Percentiles rank a stretch among this genome's conserved stretches.
These are phyloP conservation scores for Pterostichus madidus DNA, from an alignment of 2,888 invertebrate species.

Conservation along the genomic window DNA sequence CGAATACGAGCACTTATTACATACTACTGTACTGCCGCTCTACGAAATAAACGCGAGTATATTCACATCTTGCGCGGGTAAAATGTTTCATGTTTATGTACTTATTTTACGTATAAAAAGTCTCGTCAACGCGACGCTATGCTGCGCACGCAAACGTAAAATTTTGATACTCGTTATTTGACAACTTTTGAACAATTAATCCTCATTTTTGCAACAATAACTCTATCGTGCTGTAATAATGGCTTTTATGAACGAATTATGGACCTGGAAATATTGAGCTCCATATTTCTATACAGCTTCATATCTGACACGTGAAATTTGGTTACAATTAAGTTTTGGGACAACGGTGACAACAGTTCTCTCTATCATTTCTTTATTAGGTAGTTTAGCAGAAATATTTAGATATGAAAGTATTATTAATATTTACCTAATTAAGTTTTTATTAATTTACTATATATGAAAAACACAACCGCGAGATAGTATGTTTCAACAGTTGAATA, in stretches of 20 bases:
- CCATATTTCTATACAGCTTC: too few relatives aligned
- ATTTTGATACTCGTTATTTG: slow-evolving; percentile 42
- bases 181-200: slow-evolving; percentile 26
- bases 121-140: slow-evolving; percentile 49
- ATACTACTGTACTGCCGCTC: slow-evolving; percentile 60
- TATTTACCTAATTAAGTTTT: too few relatives aligned
- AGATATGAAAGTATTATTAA: too few relatives aligned
- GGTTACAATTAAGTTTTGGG: too few relatives aligned
- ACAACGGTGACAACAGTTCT: too few relatives aligned
- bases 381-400: too few relatives aligned
- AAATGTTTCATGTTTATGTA: slow-evolving; percentile 60
- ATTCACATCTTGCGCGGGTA: slow-evolving; percentile 64
- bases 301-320: too few relatives aligned
- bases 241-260: background rate
- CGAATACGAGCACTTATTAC: slow-evolving; percentile 64
- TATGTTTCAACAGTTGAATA: too few relatives aligned
- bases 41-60: slow-evolving; percentile 64
- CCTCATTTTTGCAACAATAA: slow-evolving; percentile 37
- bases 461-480: too few relatives aligned
- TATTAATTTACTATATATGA: too few relatives aligned
- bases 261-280: too few relatives aligned
- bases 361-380: too few relatives aligned
- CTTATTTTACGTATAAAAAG: slow-evolving; percentile 66
- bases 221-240: slow-evolving; percentile 5
- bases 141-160: slow-evolving; percentile 20